Percentiles rank a stretch among this genome's conserved stretches.
phyloP scores from a whole-genome alignment of 2,113 vertebrate species.

The Aleadryas rufinucha region DNA sequence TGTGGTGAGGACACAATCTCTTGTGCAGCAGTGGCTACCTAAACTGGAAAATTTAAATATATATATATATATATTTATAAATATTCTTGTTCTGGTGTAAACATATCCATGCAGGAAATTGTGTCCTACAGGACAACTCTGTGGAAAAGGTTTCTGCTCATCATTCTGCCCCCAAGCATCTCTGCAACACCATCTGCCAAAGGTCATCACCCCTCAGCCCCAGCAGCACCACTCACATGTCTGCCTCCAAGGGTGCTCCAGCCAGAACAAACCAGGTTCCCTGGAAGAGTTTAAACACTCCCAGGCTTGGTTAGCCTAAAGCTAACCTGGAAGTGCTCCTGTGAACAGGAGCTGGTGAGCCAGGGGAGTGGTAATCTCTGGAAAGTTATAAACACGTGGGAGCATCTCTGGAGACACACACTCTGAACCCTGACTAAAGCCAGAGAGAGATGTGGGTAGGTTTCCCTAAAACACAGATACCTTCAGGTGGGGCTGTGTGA shows the following conservation, averaged over 20 bases:
- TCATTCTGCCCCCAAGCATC: slow-evolving; percentile 17
- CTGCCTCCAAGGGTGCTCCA: background rate
- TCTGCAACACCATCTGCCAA: slow-evolving; percentile 27
- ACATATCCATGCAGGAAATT: background rate
- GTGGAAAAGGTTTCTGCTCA: background rate
- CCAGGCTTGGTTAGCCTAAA: background rate
- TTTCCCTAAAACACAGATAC: background rate
- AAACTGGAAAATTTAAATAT: background rate
- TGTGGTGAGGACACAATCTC: background rate
- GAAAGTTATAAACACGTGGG: background rate
- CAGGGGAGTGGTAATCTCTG: background rate
- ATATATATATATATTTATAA: too few relatives aligned
- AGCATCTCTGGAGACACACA: background rate
- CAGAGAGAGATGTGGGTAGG: background rate
- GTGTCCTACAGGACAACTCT: background rate
- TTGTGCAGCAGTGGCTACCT: background rate
- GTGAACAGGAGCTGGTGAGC: background rate
- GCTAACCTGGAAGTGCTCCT: background rate
- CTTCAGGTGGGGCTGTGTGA: background rate
- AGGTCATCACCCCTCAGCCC: background rate
- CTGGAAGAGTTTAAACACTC: background rate
- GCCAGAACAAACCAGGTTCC: background rate
- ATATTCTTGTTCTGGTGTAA: background rate
- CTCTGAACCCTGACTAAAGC: background rate
- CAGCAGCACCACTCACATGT: background rate